Base-by-base conservation (phyloP, 2,888 invertebrate species). In the Anthophora plumipes region DNA sequence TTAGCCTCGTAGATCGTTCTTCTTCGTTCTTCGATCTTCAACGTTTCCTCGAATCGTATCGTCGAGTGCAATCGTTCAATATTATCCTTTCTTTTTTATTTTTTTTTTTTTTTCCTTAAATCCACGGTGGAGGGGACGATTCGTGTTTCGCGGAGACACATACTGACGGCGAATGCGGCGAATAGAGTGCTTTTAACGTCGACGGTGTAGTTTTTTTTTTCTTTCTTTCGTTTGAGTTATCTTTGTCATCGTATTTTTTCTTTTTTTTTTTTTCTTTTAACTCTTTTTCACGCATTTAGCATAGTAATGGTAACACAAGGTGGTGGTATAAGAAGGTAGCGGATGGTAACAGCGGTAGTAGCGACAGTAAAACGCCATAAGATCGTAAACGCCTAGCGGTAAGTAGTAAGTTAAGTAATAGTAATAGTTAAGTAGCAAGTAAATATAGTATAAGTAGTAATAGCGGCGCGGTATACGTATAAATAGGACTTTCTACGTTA, bases 401-500 rank as follows among this genome's bases (percentile, higher is more conserved):
- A 81, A 71, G 80, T 83, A 74, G 75, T 80, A 63, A 31, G 64
- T 66, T 63, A 50, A 71, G 70, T 85, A 82, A 78, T 76, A 80
- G 80, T 84, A 68, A 80, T 22, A 83, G 78, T 61, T 83, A 77
- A 86, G 84, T 82, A 84, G 79, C 85, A 86, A 85, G 80, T 87
- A 80, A 61, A 31, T 77, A 70, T 77, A 70, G 37, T 84, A 74
- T 82, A 84, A 88, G 82, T 86, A 86, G 77, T 82, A 87, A 83
- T 82, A 88, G 86, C 88, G 89, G 87, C 87, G 85, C 88, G 88
- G 79, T 88, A 87, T 90, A 90, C 86, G 84, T 91, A 90, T 91
- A 91, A 91, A 90, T 91, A 91, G 90, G 89, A 88, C 86, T 88
- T 64, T 89, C 88, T 89, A 90, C 85, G 90, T 92, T 90, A 90